Conservation (phyloP, 2,797 vertebrate species). For the Pogoniulus pusillus region DNA sequence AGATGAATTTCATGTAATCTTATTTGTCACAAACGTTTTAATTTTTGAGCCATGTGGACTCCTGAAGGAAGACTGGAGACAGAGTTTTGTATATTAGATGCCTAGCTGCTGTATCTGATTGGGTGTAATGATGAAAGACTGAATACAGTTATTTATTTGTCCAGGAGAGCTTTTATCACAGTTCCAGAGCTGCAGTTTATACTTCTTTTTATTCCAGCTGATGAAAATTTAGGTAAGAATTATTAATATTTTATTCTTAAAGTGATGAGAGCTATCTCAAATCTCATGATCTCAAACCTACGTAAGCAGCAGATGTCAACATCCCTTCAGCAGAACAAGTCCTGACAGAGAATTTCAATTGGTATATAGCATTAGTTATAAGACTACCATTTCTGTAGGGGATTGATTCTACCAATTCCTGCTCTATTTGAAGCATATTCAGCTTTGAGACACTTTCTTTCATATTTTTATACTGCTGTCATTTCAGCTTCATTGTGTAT, state of each 20-base stretch:
- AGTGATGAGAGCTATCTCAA: not conserved
- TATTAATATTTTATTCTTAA: not conserved
- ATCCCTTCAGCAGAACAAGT: not conserved
- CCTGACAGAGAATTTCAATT: not conserved
- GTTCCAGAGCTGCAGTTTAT: constrained; percentile 86
- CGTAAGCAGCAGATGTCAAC: not conserved
- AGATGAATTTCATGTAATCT: not conserved
- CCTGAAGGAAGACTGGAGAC: not conserved
- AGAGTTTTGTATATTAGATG: not conserved
- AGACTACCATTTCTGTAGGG: not conserved
- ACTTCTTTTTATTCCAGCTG: constrained; percentile 81
- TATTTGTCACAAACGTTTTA: not conserved
- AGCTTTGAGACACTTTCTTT: not conserved
- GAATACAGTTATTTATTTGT: not conserved
- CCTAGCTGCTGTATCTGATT: not conserved
- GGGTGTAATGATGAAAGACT: not conserved
- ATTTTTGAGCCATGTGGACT: not conserved
- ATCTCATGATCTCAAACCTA: not conserved
- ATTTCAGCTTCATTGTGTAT: not conserved
- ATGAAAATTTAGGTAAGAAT: constrained; percentile 80
- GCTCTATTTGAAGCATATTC: not conserved
- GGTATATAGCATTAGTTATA: not conserved
- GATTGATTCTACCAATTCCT: not conserved
- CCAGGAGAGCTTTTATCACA: constrained; percentile 84
- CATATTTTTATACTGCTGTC: not conserved